phyloP scores from a whole-genome alignment of 2,888 invertebrate genomes.

The Catocala nupta region DNA sequence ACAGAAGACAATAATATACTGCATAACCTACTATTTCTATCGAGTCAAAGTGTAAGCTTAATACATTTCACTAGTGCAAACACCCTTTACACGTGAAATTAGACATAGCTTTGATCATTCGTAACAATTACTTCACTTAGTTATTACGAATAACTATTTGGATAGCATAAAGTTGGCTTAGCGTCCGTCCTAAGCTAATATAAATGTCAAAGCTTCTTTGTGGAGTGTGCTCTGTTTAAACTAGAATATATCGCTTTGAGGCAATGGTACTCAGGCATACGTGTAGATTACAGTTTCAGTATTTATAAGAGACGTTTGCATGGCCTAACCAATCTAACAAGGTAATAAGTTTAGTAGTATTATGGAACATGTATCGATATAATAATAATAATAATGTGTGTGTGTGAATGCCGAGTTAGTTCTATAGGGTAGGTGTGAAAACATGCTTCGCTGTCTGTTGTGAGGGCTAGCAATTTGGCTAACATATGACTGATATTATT shows the following conservation, averaged over 20 bases:
- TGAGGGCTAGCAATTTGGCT: too few relatives aligned
- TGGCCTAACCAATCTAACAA: too few relatives aligned
- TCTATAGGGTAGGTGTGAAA: too few relatives aligned
- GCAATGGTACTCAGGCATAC: background rate
- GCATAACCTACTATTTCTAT: too few relatives aligned
- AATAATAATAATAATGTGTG: too few relatives aligned
- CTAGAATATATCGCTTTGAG: conserved; percentile 36
- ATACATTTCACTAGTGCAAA: background rate
- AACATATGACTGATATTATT: too few relatives aligned
- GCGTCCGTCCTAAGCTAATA: conserved; percentile 42
- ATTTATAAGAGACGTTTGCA: background rate
- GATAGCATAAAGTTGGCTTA: conserved; percentile 27
- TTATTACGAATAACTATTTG: conserved; percentile 28
- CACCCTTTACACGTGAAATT: background rate
- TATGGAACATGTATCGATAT: too few relatives aligned
- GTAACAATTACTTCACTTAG: conserved; percentile 5
- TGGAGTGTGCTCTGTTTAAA: conserved; percentile 33
- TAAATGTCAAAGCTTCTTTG: conserved; percentile 46
- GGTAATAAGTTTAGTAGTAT: too few relatives aligned
- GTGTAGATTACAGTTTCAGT: background rate
- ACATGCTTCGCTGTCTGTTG: too few relatives aligned
- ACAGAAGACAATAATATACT: too few relatives aligned
- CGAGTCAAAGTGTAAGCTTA: too few relatives aligned
- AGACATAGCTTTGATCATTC: conserved; percentile 7
- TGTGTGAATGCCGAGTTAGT: too few relatives aligned